Percentiles rank a stretch among this genome's conserved stretches.
Conservation (phyloP, 2,113 vertebrate species). For the Myrmophylax atrothorax region DNA sequence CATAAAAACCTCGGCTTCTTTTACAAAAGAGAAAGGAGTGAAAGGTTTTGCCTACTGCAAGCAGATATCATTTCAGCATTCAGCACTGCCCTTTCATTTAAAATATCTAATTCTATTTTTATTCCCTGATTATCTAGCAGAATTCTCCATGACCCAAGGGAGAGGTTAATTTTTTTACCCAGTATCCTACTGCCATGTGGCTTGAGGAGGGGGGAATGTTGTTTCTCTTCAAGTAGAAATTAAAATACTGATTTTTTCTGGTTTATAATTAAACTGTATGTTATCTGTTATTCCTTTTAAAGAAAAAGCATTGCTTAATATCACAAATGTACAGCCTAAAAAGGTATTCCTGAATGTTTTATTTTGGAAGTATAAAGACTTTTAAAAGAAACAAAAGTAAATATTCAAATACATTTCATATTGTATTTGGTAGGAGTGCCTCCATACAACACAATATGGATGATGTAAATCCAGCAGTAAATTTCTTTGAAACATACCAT, state of each 20-base stretch:
- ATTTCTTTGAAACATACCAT: slow-evolving; percentile 14
- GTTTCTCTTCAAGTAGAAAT: background rate
- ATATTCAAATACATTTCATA: slow-evolving; percentile 28
- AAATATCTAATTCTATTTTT: slow-evolving; percentile 29
- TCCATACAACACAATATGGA: slow-evolving; percentile 27
- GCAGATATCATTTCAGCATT: background rate
- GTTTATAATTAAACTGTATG: background rate
- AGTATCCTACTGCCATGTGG: background rate
- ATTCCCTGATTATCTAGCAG: background rate
- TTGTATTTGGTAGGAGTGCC: background rate
- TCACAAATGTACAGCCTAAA: slow-evolving; percentile 2
- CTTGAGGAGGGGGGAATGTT: background rate
- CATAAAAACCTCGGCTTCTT: background rate
- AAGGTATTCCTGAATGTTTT: slow-evolving; percentile 14
- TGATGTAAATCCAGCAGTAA: slow-evolving; percentile 10
- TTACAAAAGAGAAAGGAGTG: background rate
- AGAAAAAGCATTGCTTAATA: background rate
- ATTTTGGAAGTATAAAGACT: slow-evolving; percentile 5
- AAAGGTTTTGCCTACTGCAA: background rate
- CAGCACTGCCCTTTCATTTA: background rate
- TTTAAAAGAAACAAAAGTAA: slow-evolving; percentile 17
- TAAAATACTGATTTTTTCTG: background rate
- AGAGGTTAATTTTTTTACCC: background rate
- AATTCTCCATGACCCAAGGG: background rate
- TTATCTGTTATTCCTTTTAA: background rate